Conservation (phyloP, 2,797 vertebrate species). For the Spheniscus humboldti region DNA sequence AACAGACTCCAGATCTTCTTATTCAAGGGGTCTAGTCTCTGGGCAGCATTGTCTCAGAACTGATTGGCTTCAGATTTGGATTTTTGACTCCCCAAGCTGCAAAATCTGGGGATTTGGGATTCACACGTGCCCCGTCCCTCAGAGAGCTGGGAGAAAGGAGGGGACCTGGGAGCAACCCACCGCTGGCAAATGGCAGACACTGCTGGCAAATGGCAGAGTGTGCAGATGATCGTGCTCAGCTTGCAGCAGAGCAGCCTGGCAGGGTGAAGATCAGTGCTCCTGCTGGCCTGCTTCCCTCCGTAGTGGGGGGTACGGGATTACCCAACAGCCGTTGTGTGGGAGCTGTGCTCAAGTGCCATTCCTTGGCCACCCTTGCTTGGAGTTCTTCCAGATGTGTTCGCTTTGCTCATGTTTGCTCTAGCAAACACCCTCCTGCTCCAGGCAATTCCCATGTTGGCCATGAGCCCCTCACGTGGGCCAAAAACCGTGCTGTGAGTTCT, state of each 20-base stretch:
- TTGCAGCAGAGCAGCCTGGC: not conserved
- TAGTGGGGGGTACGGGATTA: not conserved
- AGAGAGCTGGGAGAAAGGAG: not conserved
- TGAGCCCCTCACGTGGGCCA: not conserved
- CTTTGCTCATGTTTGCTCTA: not conserved
- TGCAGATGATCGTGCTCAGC: not conserved
- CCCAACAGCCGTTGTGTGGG: not conserved
- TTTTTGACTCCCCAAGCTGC: not conserved
- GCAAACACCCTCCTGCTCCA: not conserved
- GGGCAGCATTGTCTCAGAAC: not conserved
- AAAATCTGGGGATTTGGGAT: not conserved
- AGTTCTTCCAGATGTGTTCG: not conserved
- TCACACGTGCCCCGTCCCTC: rapidly evolving
- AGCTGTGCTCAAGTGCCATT: not conserved
- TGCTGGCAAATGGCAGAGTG: not conserved
- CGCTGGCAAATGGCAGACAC: not conserved
- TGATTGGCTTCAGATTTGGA: not conserved
- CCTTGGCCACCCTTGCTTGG: not conserved
- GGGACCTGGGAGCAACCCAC: not conserved
- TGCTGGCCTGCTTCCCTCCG: not conserved
- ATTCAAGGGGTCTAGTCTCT: not conserved
- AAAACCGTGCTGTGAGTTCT: not conserved
- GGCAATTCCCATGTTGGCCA: not conserved
- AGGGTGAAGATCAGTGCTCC: not conserved
- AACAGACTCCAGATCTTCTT: not conserved